A percentile compares a stretch with the other conserved stretches of the same genome.
phyloP scores from a whole-genome alignment of 2,888 invertebrate genomes.

The Andricus curvator region DNA sequence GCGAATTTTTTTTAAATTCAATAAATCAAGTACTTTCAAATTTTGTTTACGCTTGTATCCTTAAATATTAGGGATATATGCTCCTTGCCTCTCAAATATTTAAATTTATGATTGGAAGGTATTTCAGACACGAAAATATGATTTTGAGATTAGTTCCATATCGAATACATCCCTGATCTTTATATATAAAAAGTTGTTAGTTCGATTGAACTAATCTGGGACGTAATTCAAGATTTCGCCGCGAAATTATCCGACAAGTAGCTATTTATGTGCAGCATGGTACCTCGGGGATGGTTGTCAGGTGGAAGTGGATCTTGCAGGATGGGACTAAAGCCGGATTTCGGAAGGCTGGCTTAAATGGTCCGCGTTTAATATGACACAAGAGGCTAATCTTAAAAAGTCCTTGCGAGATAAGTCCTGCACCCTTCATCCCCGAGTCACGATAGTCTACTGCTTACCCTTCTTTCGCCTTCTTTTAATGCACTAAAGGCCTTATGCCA shows the following conservation, averaged over 20 bases:
- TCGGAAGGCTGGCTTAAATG: slow-evolving; percentile 67
- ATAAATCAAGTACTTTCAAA: not conserved
- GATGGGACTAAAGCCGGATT: slow-evolving; percentile 48
- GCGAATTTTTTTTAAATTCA: not conserved
- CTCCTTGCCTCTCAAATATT: not conserved
- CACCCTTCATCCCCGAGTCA: slow-evolving; percentile 49
- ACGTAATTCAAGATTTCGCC: slow-evolving; percentile 50
- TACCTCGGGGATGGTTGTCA: slow-evolving; percentile 53
- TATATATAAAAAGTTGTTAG: slow-evolving; percentile 53
- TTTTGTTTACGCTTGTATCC: too few relatives aligned
- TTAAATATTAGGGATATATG: too few relatives aligned
- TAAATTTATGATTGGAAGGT: not conserved
- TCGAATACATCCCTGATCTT: slow-evolving; percentile 47
- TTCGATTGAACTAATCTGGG: slow-evolving; percentile 52
- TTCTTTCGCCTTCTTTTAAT: slow-evolving; percentile 27
- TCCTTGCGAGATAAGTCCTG: slow-evolving; percentile 72
- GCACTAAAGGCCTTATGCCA: slow-evolving; percentile 42
- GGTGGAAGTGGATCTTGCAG: slow-evolving; percentile 46
- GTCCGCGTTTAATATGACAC: slow-evolving; percentile 76
- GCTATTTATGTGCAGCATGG: slow-evolving; percentile 75
- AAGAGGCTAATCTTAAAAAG: slow-evolving; percentile 76
- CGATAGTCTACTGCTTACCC: slow-evolving; percentile 33
- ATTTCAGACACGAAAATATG: not conserved
- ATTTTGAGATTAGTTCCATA: slow-evolving; percentile 9
- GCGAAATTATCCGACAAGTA: slow-evolving; percentile 77